Base-by-base conservation (phyloP, 2,888 invertebrate genomes). In the Machimus atricapillus region DNA sequence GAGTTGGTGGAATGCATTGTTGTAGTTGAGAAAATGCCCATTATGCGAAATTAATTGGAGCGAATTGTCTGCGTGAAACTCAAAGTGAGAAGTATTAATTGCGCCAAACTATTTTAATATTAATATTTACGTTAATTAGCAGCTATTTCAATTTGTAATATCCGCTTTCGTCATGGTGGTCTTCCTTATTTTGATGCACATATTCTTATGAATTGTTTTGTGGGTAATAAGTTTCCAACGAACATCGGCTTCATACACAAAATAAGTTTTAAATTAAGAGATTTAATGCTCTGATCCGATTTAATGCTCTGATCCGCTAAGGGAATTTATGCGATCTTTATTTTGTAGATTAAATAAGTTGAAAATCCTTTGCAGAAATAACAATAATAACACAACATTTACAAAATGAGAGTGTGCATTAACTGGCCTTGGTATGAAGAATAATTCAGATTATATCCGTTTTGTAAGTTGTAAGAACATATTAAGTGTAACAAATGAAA, bases 11-110 rank as follows among this genome's bases (percentile, higher is more conserved):
- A 79, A 79, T 79, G 79, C 82, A 82, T 82, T 82, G 82, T 82
- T 82, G 58, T 58, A 40, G 58, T 58, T 66, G 23, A 82, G 82
- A 34, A 52, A 52, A 82, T 58, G 19, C 34, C 66, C 82, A 82
- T 82, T 82, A 82, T 66, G 58, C 52, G 56, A 66, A 82, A 82
- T 82, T 82, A 82, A 82, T 82, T 82, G 52, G 82, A 82, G 58
- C 82, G 66, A 40, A 82, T 82, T 82, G 82, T 82, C 79, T 82
- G 34, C 66, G 27, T 37, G 58, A 66, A 58, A 23, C 34, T 27
- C 27, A 58, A 56, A 82, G 23, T 16, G 79, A 79, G 52, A 79
- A 79, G 52, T 46, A 79, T 27, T 79, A 46, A 52, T 79, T n/a
- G 82, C 66, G 82, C 37, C 82, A 82, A 82, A 46, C 56, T 58